Conservation (phyloP, 2,113 vertebrate genomes). For the Pseudorasbora parva region DNA sequence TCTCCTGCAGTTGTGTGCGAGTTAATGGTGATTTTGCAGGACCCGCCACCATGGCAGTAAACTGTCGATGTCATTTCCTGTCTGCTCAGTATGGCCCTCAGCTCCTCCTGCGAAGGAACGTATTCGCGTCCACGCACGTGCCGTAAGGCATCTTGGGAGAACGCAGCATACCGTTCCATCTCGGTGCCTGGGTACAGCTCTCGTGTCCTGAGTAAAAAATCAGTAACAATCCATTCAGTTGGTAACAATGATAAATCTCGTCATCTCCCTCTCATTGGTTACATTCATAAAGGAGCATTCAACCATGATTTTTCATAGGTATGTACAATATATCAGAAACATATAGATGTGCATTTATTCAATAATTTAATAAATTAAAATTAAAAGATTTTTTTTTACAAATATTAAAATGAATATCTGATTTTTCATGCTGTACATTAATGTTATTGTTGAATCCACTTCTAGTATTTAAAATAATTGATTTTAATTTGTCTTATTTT, state of each 20-base stretch:
- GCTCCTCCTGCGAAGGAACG: conserved; percentile 91
- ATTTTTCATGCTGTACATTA: too few relatives aligned
- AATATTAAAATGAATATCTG: too few relatives aligned
- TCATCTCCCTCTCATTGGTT: neutral
- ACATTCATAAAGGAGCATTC: too few relatives aligned
- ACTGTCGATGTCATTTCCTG: conserved; percentile 95
- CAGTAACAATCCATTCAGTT: neutral
- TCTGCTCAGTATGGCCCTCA: conserved; percentile 85
- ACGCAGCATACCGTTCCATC: conserved; percentile 89
- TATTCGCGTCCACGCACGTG: conserved; percentile 90
- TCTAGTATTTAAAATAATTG: neutral
- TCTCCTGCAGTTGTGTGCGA: conserved; percentile 96
- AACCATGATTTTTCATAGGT: neutral
- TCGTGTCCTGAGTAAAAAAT: conserved; percentile 76
- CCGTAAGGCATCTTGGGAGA: conserved; percentile 87
- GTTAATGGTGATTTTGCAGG: conserved; percentile 96
- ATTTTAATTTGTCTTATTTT: neutral
- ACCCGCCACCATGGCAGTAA: conserved; percentile 94
- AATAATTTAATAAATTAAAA: neutral
- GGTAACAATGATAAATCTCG: neutral
- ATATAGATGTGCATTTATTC: neutral
- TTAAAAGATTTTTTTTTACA: neutral
- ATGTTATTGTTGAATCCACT: too few relatives aligned
- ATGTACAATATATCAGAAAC: neutral
- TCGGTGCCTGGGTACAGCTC: conserved; percentile 89